Percentiles rank a stretch among this genome's conserved stretches.
Conservation (phyloP, 2,888 invertebrate species). For the Dasypolia templi region DNA sequence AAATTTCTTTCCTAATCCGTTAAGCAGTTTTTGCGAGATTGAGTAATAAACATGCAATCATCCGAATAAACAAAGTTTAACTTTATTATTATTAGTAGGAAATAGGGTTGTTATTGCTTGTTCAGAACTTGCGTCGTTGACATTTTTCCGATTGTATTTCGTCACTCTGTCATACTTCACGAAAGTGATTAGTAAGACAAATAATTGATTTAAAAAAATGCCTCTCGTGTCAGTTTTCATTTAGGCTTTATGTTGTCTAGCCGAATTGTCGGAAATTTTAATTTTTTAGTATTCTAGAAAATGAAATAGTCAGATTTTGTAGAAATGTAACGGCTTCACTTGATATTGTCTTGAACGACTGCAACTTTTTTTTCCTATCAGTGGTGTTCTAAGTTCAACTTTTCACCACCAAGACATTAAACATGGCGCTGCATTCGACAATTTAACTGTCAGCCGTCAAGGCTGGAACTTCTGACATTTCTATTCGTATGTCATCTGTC, state of each 20-base stretch:
- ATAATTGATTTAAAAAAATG: no score
- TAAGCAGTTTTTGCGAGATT: background rate
- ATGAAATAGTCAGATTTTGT: background rate
- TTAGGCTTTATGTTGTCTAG: no score
- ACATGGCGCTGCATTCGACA: background rate
- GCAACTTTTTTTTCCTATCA: background rate
- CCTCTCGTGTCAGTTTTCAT: no score
- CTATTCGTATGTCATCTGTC: slow-evolving; percentile 31
- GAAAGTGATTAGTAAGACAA: no score
- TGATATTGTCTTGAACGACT: background rate
- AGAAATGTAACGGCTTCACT: background rate
- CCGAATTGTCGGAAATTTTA: no score
- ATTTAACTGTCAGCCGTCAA: background rate
- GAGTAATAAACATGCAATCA: background rate
- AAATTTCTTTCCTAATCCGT: background rate
- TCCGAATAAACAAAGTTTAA: no score
- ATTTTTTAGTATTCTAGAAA: background rate
- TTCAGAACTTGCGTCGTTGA: background rate
- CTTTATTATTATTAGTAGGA: no score
- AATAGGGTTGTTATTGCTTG: no score
- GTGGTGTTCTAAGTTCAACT: no score
- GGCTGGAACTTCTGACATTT: slow-evolving; percentile 23
- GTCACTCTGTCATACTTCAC: background rate
- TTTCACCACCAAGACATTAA: background rate
- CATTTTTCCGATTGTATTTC: background rate